Percentiles rank a stretch among this genome's conserved stretches.
These are phyloP conservation scores for Drosophila greeni DNA, from an alignment of 2,888 invertebrate species.

Conservation along the genomic window DNA sequence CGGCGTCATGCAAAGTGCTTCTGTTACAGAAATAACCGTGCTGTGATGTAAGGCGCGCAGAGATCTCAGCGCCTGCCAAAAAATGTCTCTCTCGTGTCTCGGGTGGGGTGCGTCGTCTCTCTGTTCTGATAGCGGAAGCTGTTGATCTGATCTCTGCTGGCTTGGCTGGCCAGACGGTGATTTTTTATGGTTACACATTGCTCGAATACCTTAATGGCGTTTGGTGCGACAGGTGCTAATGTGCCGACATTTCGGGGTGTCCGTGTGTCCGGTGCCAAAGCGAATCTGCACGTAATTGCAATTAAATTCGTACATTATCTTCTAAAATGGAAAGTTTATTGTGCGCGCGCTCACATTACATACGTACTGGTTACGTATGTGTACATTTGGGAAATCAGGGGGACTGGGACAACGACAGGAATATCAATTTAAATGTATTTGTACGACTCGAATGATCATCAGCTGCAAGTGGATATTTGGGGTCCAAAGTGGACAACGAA, in stretches of 20 bases:
- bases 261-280: conserved; percentile 49
- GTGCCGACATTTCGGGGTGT: conserved; percentile 47
- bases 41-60: conserved; percentile 38
- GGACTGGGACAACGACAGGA: conserved; percentile 30
- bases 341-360: conserved; percentile 39
- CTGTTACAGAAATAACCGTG: conserved; percentile 50
- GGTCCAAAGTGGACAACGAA: not conserved
- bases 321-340: conserved; percentile 57
- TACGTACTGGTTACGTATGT: conserved; percentile 4
- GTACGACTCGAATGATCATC: conserved; percentile 31
- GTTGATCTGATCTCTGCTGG: conserved; percentile 30
- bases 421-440: conserved; percentile 34
- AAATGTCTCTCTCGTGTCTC: not conserved
- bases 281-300: conserved; percentile 55
- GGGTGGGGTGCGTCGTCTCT: conserved; percentile 14
- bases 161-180: conserved; percentile 11
- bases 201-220: conserved; percentile 51
- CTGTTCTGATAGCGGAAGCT: conserved; percentile 52
- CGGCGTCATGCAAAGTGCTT: conserved; percentile 27
- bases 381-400: conserved; percentile 15
- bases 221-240: conserved; percentile 64
- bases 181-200: conserved; percentile 60
- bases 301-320: conserved; percentile 44
- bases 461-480: conserved; percentile 16
- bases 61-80: conserved; percentile 24